These are phyloP conservation scores for Nettapus auritus DNA, from an alignment of 2,113 vertebrate genomes.

Conservation along the genomic window DNA sequence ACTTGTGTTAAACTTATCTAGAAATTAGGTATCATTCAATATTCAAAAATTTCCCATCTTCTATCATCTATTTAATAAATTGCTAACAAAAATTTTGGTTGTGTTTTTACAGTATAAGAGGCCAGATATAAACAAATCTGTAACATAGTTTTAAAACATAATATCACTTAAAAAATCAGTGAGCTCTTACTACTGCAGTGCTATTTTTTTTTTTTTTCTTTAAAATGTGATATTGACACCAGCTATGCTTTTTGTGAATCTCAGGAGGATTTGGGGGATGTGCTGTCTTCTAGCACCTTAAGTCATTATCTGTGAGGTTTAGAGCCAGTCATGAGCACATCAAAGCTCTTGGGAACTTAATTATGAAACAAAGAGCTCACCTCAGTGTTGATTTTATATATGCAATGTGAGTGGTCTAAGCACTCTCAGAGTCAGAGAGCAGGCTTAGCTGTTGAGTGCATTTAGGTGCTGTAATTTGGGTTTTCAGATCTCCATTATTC, in stretches of 20 bases:
- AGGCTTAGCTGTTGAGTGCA: neutral
- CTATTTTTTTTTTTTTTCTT: neutral
- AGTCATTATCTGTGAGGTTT: neutral
- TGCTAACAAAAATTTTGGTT: neutral
- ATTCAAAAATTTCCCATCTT: neutral
- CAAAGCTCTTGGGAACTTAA: neutral
- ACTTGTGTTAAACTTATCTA: neutral
- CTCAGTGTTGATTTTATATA: neutral
- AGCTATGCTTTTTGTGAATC: neutral
- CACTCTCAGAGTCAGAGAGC: neutral
- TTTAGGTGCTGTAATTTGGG: neutral
- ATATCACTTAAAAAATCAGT: neutral
- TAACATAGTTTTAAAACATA: neutral
- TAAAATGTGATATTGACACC: neutral
- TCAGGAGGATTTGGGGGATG: rapidly evolving
- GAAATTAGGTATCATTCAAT: neutral
- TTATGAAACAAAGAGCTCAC: neutral
- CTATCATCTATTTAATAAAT: neutral
- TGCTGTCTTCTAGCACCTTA: neutral
- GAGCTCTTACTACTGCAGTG: neutral
- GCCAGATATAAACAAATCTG: neutral
- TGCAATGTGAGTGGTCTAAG: neutral
- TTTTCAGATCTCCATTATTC: neutral
- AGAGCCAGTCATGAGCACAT: neutral
- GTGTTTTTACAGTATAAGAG: neutral